Evolutionary conservation across 1,140 invertebrate species (phyloP).

Genomic region (Dendroctonus ponderosae): DNA sequence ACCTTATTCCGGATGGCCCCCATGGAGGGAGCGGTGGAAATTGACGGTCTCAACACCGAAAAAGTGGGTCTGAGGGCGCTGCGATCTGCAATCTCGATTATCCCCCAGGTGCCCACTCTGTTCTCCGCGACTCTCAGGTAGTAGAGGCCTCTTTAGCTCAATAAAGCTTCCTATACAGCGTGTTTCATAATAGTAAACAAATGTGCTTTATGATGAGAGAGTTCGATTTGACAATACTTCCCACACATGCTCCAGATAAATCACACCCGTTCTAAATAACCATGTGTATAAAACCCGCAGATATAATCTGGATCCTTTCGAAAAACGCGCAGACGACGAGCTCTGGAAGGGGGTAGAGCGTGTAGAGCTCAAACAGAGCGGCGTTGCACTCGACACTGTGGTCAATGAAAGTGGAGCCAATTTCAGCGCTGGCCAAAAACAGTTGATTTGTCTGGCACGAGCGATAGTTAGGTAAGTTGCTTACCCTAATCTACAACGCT

Average conservation of each 20-base stretch:
- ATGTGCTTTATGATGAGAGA: too few relatives aligned
- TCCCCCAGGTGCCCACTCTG: constrained; percentile 34
- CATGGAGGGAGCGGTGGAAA: constrained; percentile 56
- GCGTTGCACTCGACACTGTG: constrained; percentile 38
- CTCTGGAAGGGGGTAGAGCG: constrained; percentile 65
- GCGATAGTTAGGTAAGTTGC: constrained; percentile 58
- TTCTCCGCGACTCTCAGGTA: constrained; percentile 24
- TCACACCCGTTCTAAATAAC: too few relatives aligned
- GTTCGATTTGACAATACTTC: too few relatives aligned
- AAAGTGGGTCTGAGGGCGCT: constrained; percentile 63
- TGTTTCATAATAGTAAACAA: too few relatives aligned
- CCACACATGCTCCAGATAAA: too few relatives aligned
- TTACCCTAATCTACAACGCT: too few relatives aligned
- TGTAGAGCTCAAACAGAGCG: constrained; percentile 44
- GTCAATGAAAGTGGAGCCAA: constrained; percentile 68
- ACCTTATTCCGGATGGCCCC: constrained; percentile 65
- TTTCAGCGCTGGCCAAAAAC: constrained; percentile 78
- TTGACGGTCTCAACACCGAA: constrained; percentile 63
- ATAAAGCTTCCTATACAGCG: too few relatives aligned
- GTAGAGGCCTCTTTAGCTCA: too few relatives aligned
- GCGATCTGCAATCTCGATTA: constrained; percentile 57
- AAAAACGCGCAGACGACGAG: constrained; percentile 62
- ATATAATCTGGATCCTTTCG: constrained; percentile 86
- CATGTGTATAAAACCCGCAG: constrained; percentile 45
- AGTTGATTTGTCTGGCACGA: constrained; percentile 75